Evolutionary conservation across 1,140 invertebrate species (phyloP).

Genomic region (Drosophila bipectinata): DNA sequence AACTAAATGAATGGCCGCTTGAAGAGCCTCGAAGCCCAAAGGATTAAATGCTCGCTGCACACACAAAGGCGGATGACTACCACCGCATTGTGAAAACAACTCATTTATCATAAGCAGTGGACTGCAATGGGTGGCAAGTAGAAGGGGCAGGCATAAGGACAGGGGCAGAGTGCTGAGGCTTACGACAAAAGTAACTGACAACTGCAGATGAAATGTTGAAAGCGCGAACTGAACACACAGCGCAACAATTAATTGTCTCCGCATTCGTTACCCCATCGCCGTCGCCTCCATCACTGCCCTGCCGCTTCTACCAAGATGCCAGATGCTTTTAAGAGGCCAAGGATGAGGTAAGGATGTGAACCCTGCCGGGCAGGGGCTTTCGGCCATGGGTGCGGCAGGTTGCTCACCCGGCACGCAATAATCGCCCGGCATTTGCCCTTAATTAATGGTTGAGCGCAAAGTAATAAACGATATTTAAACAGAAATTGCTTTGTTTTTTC

Average conservation of each 20-base stretch:
- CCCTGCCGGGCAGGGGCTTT: slow-evolving; percentile 6
- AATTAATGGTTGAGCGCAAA: slow-evolving; percentile 74
- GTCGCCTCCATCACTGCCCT: neutral
- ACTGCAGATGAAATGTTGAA: slow-evolving; percentile 82
- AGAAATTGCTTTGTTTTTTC: slow-evolving; percentile 66
- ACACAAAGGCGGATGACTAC: slow-evolving; percentile 42
- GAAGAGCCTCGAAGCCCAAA: slow-evolving; percentile 48
- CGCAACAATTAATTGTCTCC: slow-evolving; percentile 80
- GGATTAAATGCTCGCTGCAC: slow-evolving; percentile 62
- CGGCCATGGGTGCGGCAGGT: slow-evolving; percentile 40
- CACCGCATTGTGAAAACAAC: slow-evolving; percentile 74
- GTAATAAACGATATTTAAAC: slow-evolving; percentile 67
- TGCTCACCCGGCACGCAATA: slow-evolving; percentile 68
- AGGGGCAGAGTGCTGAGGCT: slow-evolving; percentile 7
- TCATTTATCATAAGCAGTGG: slow-evolving; percentile 74
- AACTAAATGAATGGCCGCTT: slow-evolving; percentile 60
- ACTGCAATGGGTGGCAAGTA: slow-evolving; percentile 17
- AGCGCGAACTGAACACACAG: slow-evolving; percentile 76
- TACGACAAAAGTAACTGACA: slow-evolving; percentile 72
- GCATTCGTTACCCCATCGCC: slow-evolving; percentile 40
- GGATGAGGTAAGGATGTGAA: slow-evolving; percentile 17
- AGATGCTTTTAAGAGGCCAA: slow-evolving; percentile 19
- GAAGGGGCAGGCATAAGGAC: neutral
- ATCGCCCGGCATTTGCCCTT: slow-evolving; percentile 72
- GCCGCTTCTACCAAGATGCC: slow-evolving; percentile 37